These are phyloP conservation scores for Nowickia ferox DNA, from an alignment of 2,888 invertebrate genomes.

Conservation along the genomic window DNA sequence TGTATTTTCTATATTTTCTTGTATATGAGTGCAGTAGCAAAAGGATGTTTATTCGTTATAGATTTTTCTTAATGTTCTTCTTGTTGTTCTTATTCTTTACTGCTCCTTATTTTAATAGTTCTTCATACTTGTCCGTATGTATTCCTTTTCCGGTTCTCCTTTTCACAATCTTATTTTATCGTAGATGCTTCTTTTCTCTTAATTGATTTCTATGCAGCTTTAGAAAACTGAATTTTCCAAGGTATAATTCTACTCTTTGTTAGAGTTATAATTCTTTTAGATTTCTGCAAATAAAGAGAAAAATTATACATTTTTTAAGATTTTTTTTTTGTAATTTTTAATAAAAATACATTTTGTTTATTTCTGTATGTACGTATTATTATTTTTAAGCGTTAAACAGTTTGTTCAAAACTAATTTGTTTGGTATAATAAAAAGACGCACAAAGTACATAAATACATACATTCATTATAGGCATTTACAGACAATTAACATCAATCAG, in stretches of 20 bases:
- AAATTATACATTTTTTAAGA: neutral
- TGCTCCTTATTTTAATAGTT: constrained; percentile 24
- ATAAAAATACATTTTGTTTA: neutral
- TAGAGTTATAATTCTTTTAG: constrained; percentile 69
- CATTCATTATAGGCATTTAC: no score
- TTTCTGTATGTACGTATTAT: neutral
- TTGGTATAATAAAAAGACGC: neutral
- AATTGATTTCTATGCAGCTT: constrained; percentile 65
- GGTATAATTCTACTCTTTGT: constrained; percentile 72
- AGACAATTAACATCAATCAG: no score
- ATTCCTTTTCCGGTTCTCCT: constrained; percentile 7
- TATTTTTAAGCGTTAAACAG: no score
- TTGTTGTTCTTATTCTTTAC: neutral
- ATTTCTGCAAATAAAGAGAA: constrained; percentile 67
- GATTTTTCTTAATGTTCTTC: neutral
- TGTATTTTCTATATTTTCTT: neutral
- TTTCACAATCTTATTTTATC: constrained; percentile 12
- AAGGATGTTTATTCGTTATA: constrained; percentile 20
- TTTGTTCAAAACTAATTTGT: no score
- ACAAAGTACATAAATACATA: no score
- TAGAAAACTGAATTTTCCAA: constrained; percentile 71
- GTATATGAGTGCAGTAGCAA: constrained; percentile 38
- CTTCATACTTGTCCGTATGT: constrained; percentile 13
- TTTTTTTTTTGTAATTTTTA: neutral
- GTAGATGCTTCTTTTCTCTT: constrained; percentile 43